phyloP scores from a whole-genome alignment of 1,140 invertebrate genomes.

The Schlechtendalia chinensis region DNA sequence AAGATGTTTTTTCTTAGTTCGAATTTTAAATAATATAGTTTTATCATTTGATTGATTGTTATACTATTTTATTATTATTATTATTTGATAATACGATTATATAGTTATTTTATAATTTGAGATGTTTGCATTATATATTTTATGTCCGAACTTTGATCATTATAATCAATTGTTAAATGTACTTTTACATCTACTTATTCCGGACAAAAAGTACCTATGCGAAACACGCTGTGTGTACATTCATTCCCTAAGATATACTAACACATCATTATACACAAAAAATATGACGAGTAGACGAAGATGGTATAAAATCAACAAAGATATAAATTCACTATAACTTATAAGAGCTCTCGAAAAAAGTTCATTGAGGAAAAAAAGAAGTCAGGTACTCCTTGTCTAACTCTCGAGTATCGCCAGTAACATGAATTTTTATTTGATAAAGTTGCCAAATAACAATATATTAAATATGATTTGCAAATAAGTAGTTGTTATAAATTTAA shows the following conservation, averaged over 20 bases:
- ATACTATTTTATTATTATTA: no score
- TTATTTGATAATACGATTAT: no score
- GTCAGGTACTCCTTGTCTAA: conserved; percentile 22
- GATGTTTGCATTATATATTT: not conserved
- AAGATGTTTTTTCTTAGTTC: no score
- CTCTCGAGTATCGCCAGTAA: conserved; percentile 1
- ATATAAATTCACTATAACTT: conserved; percentile 19
- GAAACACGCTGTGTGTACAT: conserved; percentile 4
- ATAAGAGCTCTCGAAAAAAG: conserved; percentile 38
- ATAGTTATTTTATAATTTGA: not conserved
- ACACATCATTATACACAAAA: conserved; percentile 32
- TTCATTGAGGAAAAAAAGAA: conserved; percentile 37
- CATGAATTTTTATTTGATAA: conserved; percentile 12
- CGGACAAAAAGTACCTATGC: not conserved
- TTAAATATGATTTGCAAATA: not conserved
- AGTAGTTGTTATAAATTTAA: not conserved
- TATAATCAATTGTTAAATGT: conserved; percentile 19
- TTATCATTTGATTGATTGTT: no score
- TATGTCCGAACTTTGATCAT: conserved; percentile 5
- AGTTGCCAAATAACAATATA: conserved; percentile 31
- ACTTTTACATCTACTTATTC: conserved; percentile 4
- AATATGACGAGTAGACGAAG: conserved; percentile 19
- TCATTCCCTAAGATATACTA: not conserved
- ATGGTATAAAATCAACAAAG: conserved; percentile 40
- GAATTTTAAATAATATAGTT: no score